Base-by-base conservation (phyloP, 2,797 vertebrate genomes). In the Alcedo quadribrachys region DNA sequence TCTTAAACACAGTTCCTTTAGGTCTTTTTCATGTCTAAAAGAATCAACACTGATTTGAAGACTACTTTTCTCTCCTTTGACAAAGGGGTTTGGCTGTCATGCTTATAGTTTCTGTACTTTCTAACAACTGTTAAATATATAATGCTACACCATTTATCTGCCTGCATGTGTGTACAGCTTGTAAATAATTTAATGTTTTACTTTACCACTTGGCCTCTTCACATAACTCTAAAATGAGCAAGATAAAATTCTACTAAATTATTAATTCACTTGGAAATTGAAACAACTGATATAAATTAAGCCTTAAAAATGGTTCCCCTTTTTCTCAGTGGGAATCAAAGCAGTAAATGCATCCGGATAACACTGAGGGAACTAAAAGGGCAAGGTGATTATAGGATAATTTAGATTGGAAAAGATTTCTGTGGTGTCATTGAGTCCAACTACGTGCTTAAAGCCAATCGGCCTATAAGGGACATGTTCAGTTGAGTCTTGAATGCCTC, bases 151-250 rank as follows among this genome's bases (percentile, higher is more conserved):
- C 48, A 57, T 93, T 89, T 93, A 24, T 93, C 83, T 95, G 37
- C 27, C 90, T 85, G 50, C 6, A 7, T 71, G 25, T 63, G 55
- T 73, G 48, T 54, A 55, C 54, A 89, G 27, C 58, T 63, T 69
- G 11, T 95, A 78, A 93, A 94, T 94, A 92, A 94, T 94, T 93
- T 75, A 96, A 67, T 57, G 20, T 57, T 90, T 89, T 90, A 66
- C 53, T 91, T 94, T 93, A 45, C 54, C 60, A 18, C 62, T 92
- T 92, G 74, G 79, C 81, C 28, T 85, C 35, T 89, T 85, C 1
- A 1, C 69, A 54, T 69, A 81, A 83, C 35, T 90, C 66, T 66
- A 60, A 88, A 89, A 79, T 66, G 66, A 78, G 35, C 24, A 90
- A 78, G 88, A 83, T 81, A 93, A 89, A 87, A 87, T 83, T 85